phyloP scores from a whole-genome alignment of 2,888 invertebrate genomes.

The Xestia ashworthii region DNA sequence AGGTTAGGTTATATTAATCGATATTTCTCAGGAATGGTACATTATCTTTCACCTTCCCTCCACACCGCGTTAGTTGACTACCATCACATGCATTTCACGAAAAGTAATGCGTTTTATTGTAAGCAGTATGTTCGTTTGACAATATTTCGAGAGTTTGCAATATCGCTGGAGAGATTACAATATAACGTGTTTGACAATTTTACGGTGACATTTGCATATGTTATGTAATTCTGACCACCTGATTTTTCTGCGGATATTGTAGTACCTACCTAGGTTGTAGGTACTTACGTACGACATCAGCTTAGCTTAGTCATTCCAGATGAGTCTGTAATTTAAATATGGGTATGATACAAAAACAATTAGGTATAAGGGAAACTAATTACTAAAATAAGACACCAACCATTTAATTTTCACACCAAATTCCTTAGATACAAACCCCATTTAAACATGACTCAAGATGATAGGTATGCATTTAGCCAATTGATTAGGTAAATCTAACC shows the following conservation, averaged over 20 bases:
- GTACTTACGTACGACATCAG: not conserved
- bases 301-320: not conserved
- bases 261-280: not conserved
- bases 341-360: not conserved
- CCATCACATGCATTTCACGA: no score
- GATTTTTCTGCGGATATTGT: not conserved
- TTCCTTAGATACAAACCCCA: not conserved
- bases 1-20: no score
- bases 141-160: no score
- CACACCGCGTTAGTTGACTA: no score
- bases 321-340: not conserved
- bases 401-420: conserved; percentile 4
- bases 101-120: no score
- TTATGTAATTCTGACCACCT: not conserved
- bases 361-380: not conserved
- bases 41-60: no score
- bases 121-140: no score
- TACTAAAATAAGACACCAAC: conserved; percentile 1
- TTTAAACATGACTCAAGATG: conserved; percentile 8
- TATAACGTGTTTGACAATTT: no score
- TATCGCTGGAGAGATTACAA: no score
- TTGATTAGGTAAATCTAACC: not conserved
- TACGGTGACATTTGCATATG: no score
- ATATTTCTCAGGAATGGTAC: no score
- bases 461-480: not conserved